Percentiles rank a stretch among this genome's conserved stretches.
These are phyloP conservation scores for Varanus komodoensis DNA, from an alignment of 2,113 vertebrate species.

Conservation along the genomic window DNA sequence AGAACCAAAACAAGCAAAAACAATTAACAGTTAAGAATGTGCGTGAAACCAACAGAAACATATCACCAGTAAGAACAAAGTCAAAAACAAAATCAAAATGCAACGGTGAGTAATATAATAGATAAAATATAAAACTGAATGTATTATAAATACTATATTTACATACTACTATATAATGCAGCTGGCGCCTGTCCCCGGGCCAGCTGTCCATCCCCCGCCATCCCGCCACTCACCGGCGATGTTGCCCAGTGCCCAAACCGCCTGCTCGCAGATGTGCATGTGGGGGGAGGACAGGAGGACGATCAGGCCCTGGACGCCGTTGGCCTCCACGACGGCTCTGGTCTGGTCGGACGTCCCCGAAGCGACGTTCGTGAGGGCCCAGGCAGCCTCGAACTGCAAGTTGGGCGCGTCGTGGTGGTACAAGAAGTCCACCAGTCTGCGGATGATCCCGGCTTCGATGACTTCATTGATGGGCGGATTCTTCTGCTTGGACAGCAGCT, in stretches of 20 bases:
- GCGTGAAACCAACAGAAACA: too few species aligned
- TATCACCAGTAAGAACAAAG: too few species aligned
- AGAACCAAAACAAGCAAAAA: too few species aligned
- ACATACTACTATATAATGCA: too few species aligned
- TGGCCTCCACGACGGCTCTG: constrained; percentile 86
- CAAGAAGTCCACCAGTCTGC: constrained; percentile 87
- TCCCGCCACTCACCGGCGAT: constrained; percentile 85
- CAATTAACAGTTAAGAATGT: too few species aligned
- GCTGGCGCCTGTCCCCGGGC: too few species aligned
- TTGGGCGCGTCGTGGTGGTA: constrained; percentile 65
- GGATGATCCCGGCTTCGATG: constrained; percentile 83
- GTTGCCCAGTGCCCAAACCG: constrained; percentile 94
- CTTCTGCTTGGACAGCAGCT: constrained; percentile 84
- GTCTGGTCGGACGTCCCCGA: constrained; percentile 90
- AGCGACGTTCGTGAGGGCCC: constrained; percentile 93
- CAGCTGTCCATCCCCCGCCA: neutral
- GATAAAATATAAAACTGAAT: too few species aligned
- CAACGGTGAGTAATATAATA: too few species aligned
- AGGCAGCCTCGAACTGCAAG: constrained; percentile 93
- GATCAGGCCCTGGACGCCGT: constrained; percentile 85
- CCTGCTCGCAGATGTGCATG: constrained; percentile 89
- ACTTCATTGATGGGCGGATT: constrained; percentile 85
- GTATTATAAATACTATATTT: too few species aligned
- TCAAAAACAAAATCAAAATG: too few species aligned
- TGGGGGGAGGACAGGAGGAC: constrained; percentile 84